Evolutionary conservation across 2,113 vertebrate genomes (phyloP).

Genomic region (Caretta caretta): DNA sequence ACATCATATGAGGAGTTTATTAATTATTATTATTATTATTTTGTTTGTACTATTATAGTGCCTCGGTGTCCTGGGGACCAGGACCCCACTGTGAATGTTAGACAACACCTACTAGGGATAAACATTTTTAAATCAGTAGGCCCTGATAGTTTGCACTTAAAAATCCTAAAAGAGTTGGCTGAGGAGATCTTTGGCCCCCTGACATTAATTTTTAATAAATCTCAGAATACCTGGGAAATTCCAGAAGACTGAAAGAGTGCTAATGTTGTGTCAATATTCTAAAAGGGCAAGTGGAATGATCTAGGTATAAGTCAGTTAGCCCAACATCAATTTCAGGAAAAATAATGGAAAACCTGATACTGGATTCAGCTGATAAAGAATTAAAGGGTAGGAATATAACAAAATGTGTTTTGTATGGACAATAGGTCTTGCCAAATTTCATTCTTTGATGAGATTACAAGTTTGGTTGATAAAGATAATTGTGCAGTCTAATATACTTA

Average conservation of each 20-base stretch:
- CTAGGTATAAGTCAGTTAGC: neutral
- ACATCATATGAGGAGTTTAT: neutral
- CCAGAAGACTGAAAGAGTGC: neutral
- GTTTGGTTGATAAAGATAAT: neutral
- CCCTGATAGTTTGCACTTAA: neutral
- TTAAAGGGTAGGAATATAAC: neutral
- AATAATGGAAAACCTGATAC: constrained; percentile 21
- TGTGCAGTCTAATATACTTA: neutral
- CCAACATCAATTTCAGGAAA: neutral
- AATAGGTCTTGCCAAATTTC: constrained; percentile 28
- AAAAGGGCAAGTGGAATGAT: neutral
- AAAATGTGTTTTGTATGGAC: constrained; percentile 35
- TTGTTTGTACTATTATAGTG: no score
- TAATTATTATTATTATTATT: no score
- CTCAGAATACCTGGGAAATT: neutral
- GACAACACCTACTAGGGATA: neutral
- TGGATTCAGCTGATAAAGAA: constrained; percentile 12
- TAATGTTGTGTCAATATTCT: neutral
- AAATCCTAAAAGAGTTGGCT: neutral
- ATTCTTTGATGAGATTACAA: neutral
- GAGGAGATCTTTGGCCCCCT: neutral
- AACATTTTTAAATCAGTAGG: neutral
- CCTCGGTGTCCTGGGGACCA: no score
- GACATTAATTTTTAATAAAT: neutral
- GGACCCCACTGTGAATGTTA: neutral